These are phyloP conservation scores for Choreutis nemorana DNA, from an alignment of 2,888 invertebrate genomes.

Conservation along the genomic window DNA sequence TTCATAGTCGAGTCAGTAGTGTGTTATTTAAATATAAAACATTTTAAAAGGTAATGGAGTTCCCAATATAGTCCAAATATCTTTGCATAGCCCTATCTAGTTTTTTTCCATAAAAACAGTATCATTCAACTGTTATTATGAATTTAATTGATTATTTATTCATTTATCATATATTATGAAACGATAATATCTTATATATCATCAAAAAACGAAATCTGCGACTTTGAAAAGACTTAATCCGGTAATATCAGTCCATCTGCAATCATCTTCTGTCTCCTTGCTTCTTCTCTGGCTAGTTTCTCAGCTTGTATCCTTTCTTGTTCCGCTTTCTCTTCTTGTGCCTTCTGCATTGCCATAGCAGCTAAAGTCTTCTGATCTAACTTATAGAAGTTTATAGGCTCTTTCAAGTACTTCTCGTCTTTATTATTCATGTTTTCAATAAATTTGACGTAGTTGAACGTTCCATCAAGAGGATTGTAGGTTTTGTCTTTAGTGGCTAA, in stretches of 20 bases:
- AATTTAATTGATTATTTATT: too few species aligned
- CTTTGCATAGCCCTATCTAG: too few species aligned
- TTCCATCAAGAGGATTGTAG: constrained; percentile 29
- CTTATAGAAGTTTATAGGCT: constrained; percentile 54
- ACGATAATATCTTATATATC: too few species aligned
- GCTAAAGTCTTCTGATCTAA: constrained; percentile 52
- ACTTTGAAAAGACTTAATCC: too few species aligned
- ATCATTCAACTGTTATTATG: too few species aligned
- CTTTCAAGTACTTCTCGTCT: constrained; percentile 35
- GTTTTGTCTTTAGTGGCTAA: constrained; percentile 41
- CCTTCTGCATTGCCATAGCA: constrained; percentile 45
- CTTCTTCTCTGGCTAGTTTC: constrained; percentile 35
- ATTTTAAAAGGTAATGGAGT: too few species aligned
- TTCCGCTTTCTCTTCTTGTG: constrained; percentile 37
- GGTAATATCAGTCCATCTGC: constrained; percentile 36
- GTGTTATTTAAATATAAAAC: too few species aligned
- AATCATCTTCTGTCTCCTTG: constrained; percentile 40
- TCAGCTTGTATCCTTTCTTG: constrained; percentile 40
- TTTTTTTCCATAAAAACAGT: too few species aligned
- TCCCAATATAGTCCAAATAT: too few species aligned
- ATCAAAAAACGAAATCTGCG: too few species aligned
- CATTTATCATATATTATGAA: too few species aligned
- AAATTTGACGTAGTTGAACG: constrained; percentile 38
- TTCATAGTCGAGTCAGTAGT: too few species aligned
- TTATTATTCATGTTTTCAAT: constrained; percentile 50